phyloP scores from a whole-genome alignment of 2,888 invertebrate species.

The Marronus borbonicus region DNA sequence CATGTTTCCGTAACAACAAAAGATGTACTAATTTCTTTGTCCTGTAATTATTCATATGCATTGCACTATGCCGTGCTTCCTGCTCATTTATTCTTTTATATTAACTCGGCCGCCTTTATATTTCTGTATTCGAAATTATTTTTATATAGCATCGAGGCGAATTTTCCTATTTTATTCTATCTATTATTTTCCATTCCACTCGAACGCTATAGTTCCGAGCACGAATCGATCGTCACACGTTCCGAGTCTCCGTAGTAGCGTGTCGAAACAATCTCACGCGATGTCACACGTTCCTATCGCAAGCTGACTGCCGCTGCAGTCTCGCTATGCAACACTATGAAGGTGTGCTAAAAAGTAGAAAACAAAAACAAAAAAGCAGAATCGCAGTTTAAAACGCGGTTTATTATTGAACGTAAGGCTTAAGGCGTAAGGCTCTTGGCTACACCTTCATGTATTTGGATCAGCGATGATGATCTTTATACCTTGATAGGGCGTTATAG shows the following conservation, averaged over 20 bases:
- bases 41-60: no score
- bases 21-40: no score
- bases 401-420: no score
- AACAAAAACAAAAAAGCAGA: no score
- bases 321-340: not conserved
- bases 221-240: conserved; percentile 28
- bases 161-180: conserved; percentile 6
- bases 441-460: no score
- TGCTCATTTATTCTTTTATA: conserved; percentile 2
- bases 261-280: conserved; percentile 13
- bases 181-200: not conserved
- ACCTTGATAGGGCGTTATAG: no score
- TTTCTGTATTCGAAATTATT: no score
- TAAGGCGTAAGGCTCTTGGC: no score
- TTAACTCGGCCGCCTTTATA: not conserved
- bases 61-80: not conserved
- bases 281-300: conserved; percentile 10
- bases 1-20: no score
- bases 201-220: not conserved
- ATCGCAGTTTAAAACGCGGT: no score
- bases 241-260: conserved; percentile 20
- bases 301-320: not conserved
- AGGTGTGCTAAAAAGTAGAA: not conserved
- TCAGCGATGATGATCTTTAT: no score
- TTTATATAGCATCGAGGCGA: not conserved